Base-by-base conservation (phyloP, 2,797 vertebrate genomes). In the Erithacus rubecula region DNA sequence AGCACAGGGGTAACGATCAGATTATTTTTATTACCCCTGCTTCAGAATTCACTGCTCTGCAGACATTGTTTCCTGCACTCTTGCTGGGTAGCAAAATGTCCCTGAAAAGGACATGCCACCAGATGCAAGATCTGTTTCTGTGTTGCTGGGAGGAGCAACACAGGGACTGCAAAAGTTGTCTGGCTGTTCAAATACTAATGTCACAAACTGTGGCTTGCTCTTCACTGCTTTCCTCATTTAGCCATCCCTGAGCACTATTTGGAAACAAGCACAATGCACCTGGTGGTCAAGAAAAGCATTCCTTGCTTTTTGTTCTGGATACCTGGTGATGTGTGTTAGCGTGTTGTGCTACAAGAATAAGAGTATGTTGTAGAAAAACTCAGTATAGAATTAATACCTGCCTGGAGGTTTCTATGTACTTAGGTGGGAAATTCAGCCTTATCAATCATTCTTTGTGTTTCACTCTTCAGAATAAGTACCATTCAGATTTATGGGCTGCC, bases 21-120 rank as follows among this genome's bases (percentile, higher is more conserved):
- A 85, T 95, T 90, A 93, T 96, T 95, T 92, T 96, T 87, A 77
- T 80, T 91, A 89, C 68, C 58, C 49, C 53, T 87, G 78, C 75
- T 68, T 56, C 79, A 78, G 49, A 87, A 64, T 87, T 81, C 79
- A 30, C 78, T 78, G 76, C 58, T 93, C 68, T 93, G 72, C 65
- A 89, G 68, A 51, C 62, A 0, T 19, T 3, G 18, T 92, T 95
- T 95, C 79, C 92, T 78, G 84, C 6, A 1, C 58, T 83, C 64
- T 94, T 80, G 56, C 93, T 89, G 93, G 58, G 82, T 29, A 94
- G 84, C 62, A 62, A 22, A 94, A 64, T 55, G 92, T 89, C 65
- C 67, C 78, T 0, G 3, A 41, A 82, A 94, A 92, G 72, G 79
- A 83, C 5, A 0, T 74, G 62, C 67, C 87, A 75, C 51, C 82